phyloP scores from a whole-genome alignment of 2,888 invertebrate species.

The Drosophila histrio region DNA sequence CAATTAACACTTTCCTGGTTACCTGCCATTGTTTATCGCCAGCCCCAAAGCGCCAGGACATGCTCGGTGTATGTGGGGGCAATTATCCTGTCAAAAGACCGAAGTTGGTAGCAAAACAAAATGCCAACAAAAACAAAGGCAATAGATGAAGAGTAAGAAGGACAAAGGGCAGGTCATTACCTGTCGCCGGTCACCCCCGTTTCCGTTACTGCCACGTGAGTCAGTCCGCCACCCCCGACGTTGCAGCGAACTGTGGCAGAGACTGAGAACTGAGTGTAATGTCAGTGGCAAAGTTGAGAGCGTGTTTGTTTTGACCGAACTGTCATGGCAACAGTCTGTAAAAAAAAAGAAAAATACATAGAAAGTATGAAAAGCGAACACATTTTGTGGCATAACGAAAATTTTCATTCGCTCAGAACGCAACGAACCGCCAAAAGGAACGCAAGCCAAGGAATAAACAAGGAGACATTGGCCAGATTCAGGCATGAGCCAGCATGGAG shows the following conservation, averaged over 20 bases:
- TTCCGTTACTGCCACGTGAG: slow-evolving; percentile 76
- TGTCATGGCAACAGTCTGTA: slow-evolving; percentile 64
- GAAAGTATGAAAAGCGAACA: slow-evolving; percentile 29
- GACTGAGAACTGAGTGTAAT: background rate
- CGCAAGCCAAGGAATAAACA: slow-evolving; percentile 7
- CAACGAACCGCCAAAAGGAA: slow-evolving; percentile 46
- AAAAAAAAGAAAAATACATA: slow-evolving; percentile 18
- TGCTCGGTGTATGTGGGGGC: slow-evolving; percentile 22
- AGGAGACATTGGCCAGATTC: slow-evolving; percentile 1
- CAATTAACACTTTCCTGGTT: slow-evolving; percentile 80
- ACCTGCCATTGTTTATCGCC: slow-evolving; percentile 67
- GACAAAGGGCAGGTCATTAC: slow-evolving; percentile 33
- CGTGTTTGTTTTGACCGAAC: slow-evolving; percentile 58
- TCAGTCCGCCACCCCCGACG: slow-evolving; percentile 40
- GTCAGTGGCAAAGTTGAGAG: slow-evolving; percentile 19
- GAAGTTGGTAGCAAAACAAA: slow-evolving; percentile 76
- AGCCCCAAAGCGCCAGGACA: slow-evolving; percentile 4
- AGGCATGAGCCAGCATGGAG: slow-evolving; percentile 74
- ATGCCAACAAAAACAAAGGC: slow-evolving; percentile 71
- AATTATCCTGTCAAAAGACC: slow-evolving; percentile 75
- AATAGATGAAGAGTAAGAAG: background rate
- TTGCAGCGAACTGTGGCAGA: slow-evolving; percentile 2
- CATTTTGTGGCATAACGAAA: slow-evolving; percentile 37
- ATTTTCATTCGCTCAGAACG: slow-evolving; percentile 63
- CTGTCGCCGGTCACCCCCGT: slow-evolving; percentile 42